A percentile compares a stretch with the other conserved stretches of the same genome.
Conservation (phyloP, 2,888 invertebrate genomes). For the Plutella xylostella region DNA sequence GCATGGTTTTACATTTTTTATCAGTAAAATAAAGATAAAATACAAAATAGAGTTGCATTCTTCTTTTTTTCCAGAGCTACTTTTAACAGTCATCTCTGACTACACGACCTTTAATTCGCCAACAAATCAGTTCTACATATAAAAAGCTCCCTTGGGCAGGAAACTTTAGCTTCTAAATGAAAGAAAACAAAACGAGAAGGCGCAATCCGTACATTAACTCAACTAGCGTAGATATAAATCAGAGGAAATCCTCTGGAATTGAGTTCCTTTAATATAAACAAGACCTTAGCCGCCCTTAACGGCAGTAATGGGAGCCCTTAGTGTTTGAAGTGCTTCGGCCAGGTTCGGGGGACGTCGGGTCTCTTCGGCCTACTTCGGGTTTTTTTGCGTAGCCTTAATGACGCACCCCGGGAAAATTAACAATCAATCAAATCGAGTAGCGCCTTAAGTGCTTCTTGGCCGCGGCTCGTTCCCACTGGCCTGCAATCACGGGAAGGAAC, state of each 20-base stretch:
- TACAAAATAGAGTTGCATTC: too few relatives aligned
- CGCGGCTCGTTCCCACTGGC: too few relatives aligned
- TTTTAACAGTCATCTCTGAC: too few relatives aligned
- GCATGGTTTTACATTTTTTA: too few relatives aligned
- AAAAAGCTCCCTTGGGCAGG: too few relatives aligned
- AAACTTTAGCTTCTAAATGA: too few relatives aligned
- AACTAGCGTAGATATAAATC: background rate
- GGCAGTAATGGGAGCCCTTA: background rate
- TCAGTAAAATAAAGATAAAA: too few relatives aligned
- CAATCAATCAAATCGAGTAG: slow-evolving; percentile 26
- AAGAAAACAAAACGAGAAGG: background rate
- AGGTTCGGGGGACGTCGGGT: background rate
- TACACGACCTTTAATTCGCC: too few relatives aligned
- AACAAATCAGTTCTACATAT: too few relatives aligned
- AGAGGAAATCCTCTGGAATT: background rate
- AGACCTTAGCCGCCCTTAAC: background rate
- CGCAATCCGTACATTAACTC: background rate
- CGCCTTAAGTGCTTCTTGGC: slow-evolving; percentile 18
- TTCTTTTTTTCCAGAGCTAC: too few relatives aligned
- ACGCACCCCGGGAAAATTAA: slow-evolving; percentile 22
- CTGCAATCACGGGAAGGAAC: too few relatives aligned
- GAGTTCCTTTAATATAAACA: background rate
- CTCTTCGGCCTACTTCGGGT: slow-evolving; percentile 3
- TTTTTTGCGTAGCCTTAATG: slow-evolving; percentile 7
- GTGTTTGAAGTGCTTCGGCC: background rate